Base-by-base conservation (phyloP, 2,888 invertebrate species). In the Leucozona laternaria region DNA sequence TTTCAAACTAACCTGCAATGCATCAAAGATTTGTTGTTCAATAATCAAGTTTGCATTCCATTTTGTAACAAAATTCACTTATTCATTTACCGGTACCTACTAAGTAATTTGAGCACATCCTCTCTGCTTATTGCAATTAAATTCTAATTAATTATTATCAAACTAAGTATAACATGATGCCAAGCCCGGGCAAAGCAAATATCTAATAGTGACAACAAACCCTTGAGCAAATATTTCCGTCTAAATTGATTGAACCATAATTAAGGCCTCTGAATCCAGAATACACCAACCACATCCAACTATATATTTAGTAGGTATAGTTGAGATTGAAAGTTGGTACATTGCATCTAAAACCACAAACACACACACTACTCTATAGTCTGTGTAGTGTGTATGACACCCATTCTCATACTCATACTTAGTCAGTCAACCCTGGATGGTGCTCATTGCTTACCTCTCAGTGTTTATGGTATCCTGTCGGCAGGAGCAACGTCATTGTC, bases 191-290 rank as follows among this genome's bases (percentile, higher is more conserved):
- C 40, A 11, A 57, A 40, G 28, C 55, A 57, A 40, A 58, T 68
- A 53, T 68, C 68, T 53, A 68, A 53, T 17, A 34, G 55, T 57
- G 37, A 62, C 37, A 66, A 62, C 37, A 71, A 22, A 45, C 78
- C 45, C 11, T 25, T 17, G 40, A 60, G 55, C 34, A 66, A 68
- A 83, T 62, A 79, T 55, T 60, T 68, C 53, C 71, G n/a, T 50
- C 62, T 25, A 76, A 79, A 79, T 71, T 79, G 75, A 79, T 70
- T 79, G 79, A 71, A 79, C 76, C 53, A 64, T 79, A 84, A 79
- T 79, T 84, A 84, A 84, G 34, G 75, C 28, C 13, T 20, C 37
- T 40, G 43, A 70, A 60, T 60, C 22, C 60, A 22, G 60, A 40
- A 64, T 66, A 31, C 31, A 66, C 20, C 20, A 31, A 48, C 31